Base-by-base conservation (phyloP, 1,140 invertebrate species). In the Dufourea novaeangliae region DNA sequence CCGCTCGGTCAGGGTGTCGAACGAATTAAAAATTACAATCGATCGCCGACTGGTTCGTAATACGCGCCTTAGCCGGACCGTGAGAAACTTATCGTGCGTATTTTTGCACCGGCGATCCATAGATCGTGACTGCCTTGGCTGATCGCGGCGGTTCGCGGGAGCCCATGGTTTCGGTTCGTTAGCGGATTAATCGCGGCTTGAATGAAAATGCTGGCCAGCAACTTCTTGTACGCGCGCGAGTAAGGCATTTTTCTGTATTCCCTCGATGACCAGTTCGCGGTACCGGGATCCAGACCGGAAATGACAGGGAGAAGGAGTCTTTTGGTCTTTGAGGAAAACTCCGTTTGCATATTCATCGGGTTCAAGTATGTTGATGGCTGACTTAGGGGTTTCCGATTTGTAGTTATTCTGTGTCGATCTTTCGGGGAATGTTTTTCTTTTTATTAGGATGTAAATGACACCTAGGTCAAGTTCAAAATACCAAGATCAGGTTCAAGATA, bases 11-110 rank as follows among this genome's bases (percentile, higher is more conserved):
- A 32, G 62, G 62, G n/a, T 74, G 72, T 56, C 37, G 62, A 29
- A 67, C 11, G 37, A 76, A 84, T 84, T 83, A 83, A 66, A 84
- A 84, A 76, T 84, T 76, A 77, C 44, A 80, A 83, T 84, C 72
- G 72, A n/a, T 32, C 37, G n/a, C 20, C n/a, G 71, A 71, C 82
- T 68, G 54, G 71, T 84, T 83, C 54, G 34, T 83, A 84, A 79
- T 70, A 46, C 39, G 70, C 61, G 59, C 74, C 50, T 67, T 75
- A 62, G 50, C 50, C 22, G 52, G 61, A 87, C 56, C 86, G 86
- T 87, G 86, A 87, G 86, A 87, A 87, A 83, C 57, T 76, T 46
- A 68, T 46, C 67, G 76, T 83, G 1, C 34, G 64, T 54, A 54
- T 25, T 86, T 77, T 84, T 85, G 83, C 80, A 27, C 57, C 32